Evolutionary conservation across 2,797 vertebrate genomes (phyloP).

Genomic region (Sciaenops ocellatus): DNA sequence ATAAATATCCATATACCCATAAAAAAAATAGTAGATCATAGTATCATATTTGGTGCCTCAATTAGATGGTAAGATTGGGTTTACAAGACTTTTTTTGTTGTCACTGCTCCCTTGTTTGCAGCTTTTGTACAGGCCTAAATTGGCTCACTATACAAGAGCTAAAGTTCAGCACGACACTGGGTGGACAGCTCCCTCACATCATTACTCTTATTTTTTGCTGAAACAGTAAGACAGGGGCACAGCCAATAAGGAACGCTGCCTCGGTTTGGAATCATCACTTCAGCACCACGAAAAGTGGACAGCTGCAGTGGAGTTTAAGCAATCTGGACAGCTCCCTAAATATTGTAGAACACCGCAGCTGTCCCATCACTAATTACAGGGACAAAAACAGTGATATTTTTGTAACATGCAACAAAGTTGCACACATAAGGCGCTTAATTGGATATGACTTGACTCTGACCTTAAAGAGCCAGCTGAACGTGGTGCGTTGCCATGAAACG

Average conservation of each 20-base stretch:
- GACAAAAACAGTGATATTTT: slow-evolving; percentile 13
- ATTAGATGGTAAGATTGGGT: background rate
- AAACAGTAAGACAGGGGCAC: background rate
- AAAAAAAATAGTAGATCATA: too few relatives aligned
- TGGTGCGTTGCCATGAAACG: background rate
- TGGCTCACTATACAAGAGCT: background rate
- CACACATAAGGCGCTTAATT: background rate
- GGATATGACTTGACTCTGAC: background rate
- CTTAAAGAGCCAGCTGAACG: background rate
- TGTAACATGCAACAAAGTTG: background rate
- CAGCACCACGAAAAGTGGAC: slow-evolving; percentile 38
- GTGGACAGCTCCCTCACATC: slow-evolving; percentile 35
- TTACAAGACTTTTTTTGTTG: background rate
- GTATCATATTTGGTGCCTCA: background rate
- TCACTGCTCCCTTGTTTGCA: background rate
- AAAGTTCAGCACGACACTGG: slow-evolving; percentile 19
- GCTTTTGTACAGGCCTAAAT: background rate
- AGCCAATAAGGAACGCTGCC: background rate
- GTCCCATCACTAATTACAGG: slow-evolving; percentile 33
- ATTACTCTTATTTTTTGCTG: slow-evolving; percentile 18
- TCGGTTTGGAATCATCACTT: background rate
- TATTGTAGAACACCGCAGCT: slow-evolving; percentile 43
- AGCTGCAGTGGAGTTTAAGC: slow-evolving; percentile 36
- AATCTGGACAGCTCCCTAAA: slow-evolving; percentile 52
- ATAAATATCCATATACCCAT: background rate